Conservation (phyloP, 2,888 invertebrate genomes). For the Epistrophe grossulariae region DNA sequence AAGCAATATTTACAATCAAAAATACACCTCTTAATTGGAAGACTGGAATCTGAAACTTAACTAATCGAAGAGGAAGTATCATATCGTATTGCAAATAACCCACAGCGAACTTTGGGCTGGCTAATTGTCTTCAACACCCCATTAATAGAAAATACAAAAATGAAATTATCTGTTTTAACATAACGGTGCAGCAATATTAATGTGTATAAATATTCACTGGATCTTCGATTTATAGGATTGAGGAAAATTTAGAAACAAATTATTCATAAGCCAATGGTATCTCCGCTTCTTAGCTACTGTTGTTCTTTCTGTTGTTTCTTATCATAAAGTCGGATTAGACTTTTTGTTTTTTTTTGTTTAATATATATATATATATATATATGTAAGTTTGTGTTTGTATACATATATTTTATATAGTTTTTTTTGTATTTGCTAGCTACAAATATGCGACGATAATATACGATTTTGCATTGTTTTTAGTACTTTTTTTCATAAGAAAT, state of each 20-base stretch:
- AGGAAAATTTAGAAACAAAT: constrained; percentile 60
- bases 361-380: neutral
- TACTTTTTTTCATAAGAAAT: constrained; percentile 36
- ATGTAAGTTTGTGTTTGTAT: constrained; percentile 38
- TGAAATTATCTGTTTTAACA: neutral
- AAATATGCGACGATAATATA: constrained; percentile 66
- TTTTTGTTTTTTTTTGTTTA: constrained; percentile 10
- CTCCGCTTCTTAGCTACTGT: constrained; percentile 71
- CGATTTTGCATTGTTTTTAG: constrained; percentile 51
- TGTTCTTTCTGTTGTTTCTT: constrained; percentile 65
- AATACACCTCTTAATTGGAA: too few relatives aligned
- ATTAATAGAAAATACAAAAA: too few relatives aligned
- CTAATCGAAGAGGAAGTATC: too few relatives aligned
- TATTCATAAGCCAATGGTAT: constrained; percentile 64
- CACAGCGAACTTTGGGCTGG: too few relatives aligned
- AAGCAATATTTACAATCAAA: too few relatives aligned
- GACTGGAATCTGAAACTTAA: too few relatives aligned
- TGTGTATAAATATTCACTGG: constrained; percentile 2
- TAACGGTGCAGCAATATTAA: neutral
- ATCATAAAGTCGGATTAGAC: constrained; percentile 40
- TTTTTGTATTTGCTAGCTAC: constrained; percentile 62
- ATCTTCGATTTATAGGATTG: constrained; percentile 26
- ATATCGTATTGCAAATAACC: too few relatives aligned
- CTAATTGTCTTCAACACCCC: neutral
- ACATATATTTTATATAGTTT: constrained; percentile 32